A percentile compares a stretch with the other conserved stretches of the same genome.
Conservation (phyloP, 2,797 vertebrate genomes). For the Aphelocoma californica region DNA sequence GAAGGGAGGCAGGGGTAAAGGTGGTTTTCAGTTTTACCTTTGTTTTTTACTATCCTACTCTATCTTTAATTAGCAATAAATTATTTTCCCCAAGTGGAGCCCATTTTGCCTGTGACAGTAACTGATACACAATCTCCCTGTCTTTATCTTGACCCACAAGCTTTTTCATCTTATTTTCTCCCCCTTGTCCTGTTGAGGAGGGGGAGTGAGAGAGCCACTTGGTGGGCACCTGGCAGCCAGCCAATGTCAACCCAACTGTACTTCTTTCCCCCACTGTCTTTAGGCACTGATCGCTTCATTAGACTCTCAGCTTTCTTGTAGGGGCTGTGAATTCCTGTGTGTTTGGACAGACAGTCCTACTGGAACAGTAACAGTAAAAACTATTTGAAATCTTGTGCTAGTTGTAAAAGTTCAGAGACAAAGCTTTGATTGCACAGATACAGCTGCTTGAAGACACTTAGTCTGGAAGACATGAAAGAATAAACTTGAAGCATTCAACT, state of each 20-base stretch:
- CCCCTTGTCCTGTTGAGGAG: background rate
- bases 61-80: background rate
- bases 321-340: background rate
- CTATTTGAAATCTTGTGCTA: background rate
- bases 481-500: background rate
- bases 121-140: background rate
- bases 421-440: background rate
- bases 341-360: background rate
- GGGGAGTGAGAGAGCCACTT: background rate
- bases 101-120: background rate
- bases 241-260: background rate
- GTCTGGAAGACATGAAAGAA: background rate
- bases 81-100: background rate
- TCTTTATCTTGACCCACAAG: background rate
- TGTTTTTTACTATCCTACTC: background rate
- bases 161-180: background rate
- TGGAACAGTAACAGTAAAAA: background rate
- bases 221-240: background rate
- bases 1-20: background rate
- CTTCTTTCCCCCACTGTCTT: background rate
- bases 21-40: background rate
- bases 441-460: conserved; percentile 5
- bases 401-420: background rate
- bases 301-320: background rate
- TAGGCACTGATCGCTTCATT: background rate